These are phyloP conservation scores for Heterodera schachtii DNA, from an alignment of 1,140 invertebrate genomes.

Conservation along the genomic window DNA sequence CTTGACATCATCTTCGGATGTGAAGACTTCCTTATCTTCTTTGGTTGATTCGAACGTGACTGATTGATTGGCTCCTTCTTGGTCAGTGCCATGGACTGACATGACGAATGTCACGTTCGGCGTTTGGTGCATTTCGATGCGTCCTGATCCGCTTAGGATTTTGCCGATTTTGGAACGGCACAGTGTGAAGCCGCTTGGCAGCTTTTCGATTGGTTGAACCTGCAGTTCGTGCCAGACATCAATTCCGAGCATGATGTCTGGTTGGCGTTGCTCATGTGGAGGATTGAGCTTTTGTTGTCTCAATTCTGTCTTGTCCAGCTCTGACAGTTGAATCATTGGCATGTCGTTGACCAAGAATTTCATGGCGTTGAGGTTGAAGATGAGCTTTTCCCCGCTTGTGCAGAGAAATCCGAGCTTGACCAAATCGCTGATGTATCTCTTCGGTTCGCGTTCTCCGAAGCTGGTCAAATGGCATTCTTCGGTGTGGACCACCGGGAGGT, in stretches of 20 bases:
- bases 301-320: not conserved
- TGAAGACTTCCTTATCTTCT: no score
- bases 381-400: not conserved
- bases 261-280: not conserved
- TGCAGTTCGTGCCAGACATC: conserved; percentile 14
- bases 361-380: no score
- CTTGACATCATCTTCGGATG: not conserved
- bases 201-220: not conserved
- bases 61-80: not conserved
- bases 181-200: not conserved
- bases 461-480: not conserved
- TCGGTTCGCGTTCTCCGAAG: not conserved
- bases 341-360: no score
- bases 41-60: no score
- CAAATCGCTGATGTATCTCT: conserved; percentile 1
- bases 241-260: conserved; percentile 1
- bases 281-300: not conserved
- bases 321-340: not conserved
- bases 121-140: not conserved
- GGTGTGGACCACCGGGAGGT: not conserved
- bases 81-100: not conserved
- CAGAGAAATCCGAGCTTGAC: not conserved
- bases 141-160: conserved; percentile 2
- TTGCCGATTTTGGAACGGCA: not conserved
- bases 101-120: not conserved